Evolutionary conservation across 2,888 invertebrate species (phyloP).

Genomic region (Drosophila anceps): DNA sequence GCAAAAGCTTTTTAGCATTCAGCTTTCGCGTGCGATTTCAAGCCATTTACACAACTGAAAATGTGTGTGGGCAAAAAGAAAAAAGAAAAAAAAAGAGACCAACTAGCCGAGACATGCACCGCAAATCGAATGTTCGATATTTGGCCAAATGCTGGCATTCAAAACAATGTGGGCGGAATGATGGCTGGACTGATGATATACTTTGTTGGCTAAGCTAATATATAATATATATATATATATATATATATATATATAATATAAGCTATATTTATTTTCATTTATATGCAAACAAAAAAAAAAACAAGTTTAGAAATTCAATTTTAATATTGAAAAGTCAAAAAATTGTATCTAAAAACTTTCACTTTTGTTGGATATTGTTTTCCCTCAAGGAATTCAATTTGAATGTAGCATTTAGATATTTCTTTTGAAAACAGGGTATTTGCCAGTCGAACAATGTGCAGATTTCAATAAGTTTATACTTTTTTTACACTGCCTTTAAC

Average conservation of each 20-base stretch:
- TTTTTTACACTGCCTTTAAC: not conserved
- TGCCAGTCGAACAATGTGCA: not conserved
- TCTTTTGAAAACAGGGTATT: not conserved
- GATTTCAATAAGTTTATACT: too few species aligned
- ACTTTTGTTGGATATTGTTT: not conserved
- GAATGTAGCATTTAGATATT: too few species aligned
- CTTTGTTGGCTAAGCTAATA: not conserved
- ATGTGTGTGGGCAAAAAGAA: not conserved
- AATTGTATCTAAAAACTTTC: not conserved
- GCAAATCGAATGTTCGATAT: constrained; percentile 1
- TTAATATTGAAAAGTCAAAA: not conserved
- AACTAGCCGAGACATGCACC: constrained; percentile 55
- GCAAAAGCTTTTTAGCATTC: constrained; percentile 39
- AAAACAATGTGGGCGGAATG: not conserved
- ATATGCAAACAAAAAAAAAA: too few species aligned
- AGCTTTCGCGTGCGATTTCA: constrained; percentile 24
- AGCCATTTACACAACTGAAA: constrained; percentile 6
- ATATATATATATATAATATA: not conserved
- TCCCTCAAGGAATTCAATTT: not conserved
- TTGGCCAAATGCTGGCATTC: not conserved
- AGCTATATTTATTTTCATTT: not conserved
- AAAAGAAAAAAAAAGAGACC: not conserved
- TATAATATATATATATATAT: not conserved
- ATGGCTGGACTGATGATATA: not conserved
- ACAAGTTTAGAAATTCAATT: too few species aligned